Base-by-base conservation (phyloP, 2,797 vertebrate species). In the Chelon auratus region DNA sequence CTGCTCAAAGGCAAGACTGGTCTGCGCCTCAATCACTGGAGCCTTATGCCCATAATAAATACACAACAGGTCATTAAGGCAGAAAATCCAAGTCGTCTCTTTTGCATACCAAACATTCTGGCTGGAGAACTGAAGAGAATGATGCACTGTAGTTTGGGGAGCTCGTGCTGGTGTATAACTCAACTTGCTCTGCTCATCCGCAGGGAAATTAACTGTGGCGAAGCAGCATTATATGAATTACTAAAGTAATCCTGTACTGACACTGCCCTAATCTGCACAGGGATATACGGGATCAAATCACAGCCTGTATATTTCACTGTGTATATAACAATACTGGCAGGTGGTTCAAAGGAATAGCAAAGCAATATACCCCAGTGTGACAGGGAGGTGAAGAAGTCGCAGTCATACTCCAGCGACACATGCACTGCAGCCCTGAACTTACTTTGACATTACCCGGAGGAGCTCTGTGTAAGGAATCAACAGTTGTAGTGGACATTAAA, bases 211-310 rank as follows among this genome's bases (percentile, higher is more conserved):
- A 92, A 86, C 84, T 72, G 83, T 79, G 81, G 84, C 74, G 77
- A 90, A 87, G 81, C 83, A 56, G 86, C 86, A 91, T 92, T 91
- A 92, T 85, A 89, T 89, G 89, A 93, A 93, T 93, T 92, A 91
- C 87, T 81, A 75, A 75, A 62, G 84, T 93, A 93, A 93, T 93
- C 92, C 89, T 88, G 78, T 72, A 76, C 82, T 90, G 78, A 88
- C 70, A 81, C 73, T 87, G 79, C 75, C 81, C 87, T 90, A 86
- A 90, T 89, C 89, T 90, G 77, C 68, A 73, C 78, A 79, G 87
- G 84, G 86, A 91, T 84, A 78, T 84, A 81, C 11, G 37, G 86
- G 82, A 91, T 92, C 83, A 88, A 86, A 89, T 78, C 64, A 13
- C 71, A 85, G 86, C 17, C 77, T 76, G 68, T 72, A 78, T 87